Evolutionary conservation across 2,113 vertebrate species (phyloP).

Genomic region (Taurulus bubalis): DNA sequence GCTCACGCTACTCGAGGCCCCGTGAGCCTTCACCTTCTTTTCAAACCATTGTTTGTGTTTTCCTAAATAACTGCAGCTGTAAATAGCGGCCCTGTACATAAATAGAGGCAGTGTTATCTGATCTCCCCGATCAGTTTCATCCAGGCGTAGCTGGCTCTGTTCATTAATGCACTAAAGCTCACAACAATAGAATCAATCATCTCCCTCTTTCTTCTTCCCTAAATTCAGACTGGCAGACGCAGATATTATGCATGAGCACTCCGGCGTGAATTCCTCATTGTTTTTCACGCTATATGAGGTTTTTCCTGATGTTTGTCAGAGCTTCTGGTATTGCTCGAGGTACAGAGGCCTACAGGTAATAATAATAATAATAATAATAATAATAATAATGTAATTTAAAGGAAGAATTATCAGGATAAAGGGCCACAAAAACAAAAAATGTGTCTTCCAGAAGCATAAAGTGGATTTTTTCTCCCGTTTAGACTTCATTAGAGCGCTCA

Average conservation of each 20-base stretch:
- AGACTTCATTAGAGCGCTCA: too few species aligned
- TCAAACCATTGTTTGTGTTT: background rate
- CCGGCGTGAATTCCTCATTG: constrained; percentile 38
- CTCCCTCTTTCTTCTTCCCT: background rate
- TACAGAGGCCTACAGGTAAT: background rate
- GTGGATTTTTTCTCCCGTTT: background rate
- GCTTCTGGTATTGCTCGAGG: constrained; percentile 11
- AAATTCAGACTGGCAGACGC: constrained; percentile 50
- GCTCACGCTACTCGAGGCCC: background rate
- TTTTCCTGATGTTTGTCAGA: constrained; percentile 51
- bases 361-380: background rate
- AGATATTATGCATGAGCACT: constrained; percentile 53
- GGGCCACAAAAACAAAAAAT: background rate
- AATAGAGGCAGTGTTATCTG: background rate
- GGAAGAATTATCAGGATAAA: background rate
- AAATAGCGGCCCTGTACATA: background rate
- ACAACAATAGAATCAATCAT: constrained; percentile 52
- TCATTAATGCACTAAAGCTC: constrained; percentile 32
- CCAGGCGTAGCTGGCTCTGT: background rate
- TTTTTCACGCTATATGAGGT: constrained; percentile 35
- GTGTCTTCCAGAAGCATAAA: background rate
- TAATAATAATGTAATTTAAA: background rate
- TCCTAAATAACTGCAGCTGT: background rate
- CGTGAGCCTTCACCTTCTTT: background rate
- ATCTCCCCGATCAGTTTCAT: constrained; percentile 35